Evolutionary conservation across 2,888 invertebrate species (phyloP).

Genomic region (Lithophane socia): DNA sequence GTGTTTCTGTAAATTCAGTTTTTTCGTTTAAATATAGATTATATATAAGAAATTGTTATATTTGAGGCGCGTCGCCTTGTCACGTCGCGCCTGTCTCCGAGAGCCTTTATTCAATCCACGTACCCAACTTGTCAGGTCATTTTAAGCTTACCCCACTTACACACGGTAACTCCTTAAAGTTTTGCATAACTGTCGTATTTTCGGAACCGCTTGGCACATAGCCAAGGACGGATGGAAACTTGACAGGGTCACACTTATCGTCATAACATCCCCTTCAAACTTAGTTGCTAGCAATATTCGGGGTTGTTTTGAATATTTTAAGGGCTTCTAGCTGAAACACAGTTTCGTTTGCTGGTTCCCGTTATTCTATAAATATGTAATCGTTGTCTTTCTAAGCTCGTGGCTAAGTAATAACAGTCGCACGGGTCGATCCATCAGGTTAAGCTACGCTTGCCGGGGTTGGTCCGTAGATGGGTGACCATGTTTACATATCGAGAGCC

Average conservation of each 20-base stretch:
- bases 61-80: no score
- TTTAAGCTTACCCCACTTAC: constrained; percentile 38
- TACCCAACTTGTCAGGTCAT: constrained; percentile 34
- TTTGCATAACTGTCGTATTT: constrained; percentile 62
- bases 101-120: constrained; percentile 32
- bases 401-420: no score
- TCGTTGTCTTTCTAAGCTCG: no score
- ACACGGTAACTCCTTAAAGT: constrained; percentile 27
- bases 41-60: no score
- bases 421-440: no score
- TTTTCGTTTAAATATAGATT: no score
- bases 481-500: no score
- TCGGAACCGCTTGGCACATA: constrained; percentile 48
- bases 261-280: constrained; percentile 43
- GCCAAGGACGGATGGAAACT: constrained; percentile 61
- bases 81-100: no score
- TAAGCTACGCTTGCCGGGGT: no score
- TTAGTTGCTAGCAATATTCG: constrained; percentile 37
- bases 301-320: constrained; percentile 44
- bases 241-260: constrained; percentile 57
- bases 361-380: not conserved
- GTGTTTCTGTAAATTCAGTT: no score
- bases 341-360: not conserved
- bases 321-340: constrained; percentile 10
- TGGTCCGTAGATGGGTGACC: no score